Evolutionary conservation across 2,113 vertebrate species (phyloP).

Genomic region (Nycticorax nycticorax): DNA sequence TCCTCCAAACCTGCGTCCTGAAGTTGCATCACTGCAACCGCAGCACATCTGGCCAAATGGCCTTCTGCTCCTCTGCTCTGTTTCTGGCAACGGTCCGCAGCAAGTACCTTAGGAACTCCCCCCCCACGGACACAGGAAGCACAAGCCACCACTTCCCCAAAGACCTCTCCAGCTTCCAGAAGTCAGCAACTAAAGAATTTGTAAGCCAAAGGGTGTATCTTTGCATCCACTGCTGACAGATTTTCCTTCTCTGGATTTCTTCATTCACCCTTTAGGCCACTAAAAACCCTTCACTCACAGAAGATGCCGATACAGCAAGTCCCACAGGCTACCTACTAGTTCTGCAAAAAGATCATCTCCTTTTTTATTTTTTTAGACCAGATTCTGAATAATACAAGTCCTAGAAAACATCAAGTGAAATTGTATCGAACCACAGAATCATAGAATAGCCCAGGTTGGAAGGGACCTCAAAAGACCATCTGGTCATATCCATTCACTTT

Average conservation of each 20-base stretch:
- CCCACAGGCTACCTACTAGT: neutral
- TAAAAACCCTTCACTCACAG: neutral
- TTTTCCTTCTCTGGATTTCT: neutral
- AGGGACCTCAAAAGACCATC: too few species aligned
- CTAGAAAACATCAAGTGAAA: neutral
- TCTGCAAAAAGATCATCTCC: neutral
- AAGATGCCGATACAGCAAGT: neutral
- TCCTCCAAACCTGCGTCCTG: neutral
- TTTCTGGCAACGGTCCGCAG: neutral
- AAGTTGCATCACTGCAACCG: neutral
- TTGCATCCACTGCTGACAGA: neutral
- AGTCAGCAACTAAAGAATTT: neutral
- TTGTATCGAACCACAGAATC: neutral
- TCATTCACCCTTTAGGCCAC: neutral
- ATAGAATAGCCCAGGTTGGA: too few species aligned
- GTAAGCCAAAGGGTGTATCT: neutral
- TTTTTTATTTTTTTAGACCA: neutral
- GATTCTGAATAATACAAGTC: neutral
- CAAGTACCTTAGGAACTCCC: neutral
- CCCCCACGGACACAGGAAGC: neutral
- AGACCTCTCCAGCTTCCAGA: neutral
- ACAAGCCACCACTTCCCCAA: neutral
- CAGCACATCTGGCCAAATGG: neutral
- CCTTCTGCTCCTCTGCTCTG: neutral
- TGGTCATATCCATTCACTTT: neutral